A percentile compares a stretch with the other conserved stretches of the same genome.
phyloP scores from a whole-genome alignment of 2,888 invertebrate species.

The Griposia aprilina region DNA sequence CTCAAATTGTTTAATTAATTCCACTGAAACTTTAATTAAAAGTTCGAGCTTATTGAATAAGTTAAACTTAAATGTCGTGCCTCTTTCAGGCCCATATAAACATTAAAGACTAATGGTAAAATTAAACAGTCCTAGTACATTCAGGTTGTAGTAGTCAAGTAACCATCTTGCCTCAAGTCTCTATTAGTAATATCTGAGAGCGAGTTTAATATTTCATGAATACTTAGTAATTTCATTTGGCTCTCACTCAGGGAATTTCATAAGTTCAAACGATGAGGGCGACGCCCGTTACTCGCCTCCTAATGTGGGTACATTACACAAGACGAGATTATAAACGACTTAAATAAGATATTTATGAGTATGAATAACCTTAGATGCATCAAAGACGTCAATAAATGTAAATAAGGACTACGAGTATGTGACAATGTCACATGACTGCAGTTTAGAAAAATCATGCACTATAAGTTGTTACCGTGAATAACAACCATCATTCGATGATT shows the following conservation, averaged over 20 bases:
- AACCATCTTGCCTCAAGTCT: slow-evolving; percentile 23
- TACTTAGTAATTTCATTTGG: slow-evolving; percentile 65
- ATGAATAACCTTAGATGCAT: slow-evolving; percentile 17
- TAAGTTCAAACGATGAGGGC: slow-evolving; percentile 56
- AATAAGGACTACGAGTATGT: slow-evolving; percentile 20
- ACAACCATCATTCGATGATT: slow-evolving; percentile 39
- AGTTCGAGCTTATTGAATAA: slow-evolving; percentile 28
- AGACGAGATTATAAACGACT: slow-evolving; percentile 43
- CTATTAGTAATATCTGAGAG: slow-evolving; percentile 50
- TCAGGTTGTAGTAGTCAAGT: slow-evolving; percentile 30
- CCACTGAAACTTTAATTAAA: slow-evolving; percentile 17
- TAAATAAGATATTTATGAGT: slow-evolving; percentile 10
- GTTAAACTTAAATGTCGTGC: not conserved
- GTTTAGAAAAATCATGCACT: slow-evolving; percentile 34
- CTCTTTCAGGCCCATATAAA: not conserved
- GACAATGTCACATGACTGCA: slow-evolving; percentile 34
- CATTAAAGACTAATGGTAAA: not conserved
- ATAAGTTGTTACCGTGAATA: slow-evolving; percentile 27
- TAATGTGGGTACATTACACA: slow-evolving; percentile 40
- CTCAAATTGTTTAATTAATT: slow-evolving; percentile 2
- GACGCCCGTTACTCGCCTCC: slow-evolving; percentile 46
- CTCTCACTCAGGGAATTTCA: slow-evolving; percentile 64
- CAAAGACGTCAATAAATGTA: slow-evolving; percentile 35
- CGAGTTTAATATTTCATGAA: slow-evolving; percentile 66
- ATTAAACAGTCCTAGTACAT: not conserved